Conservation (phyloP, 2,797 vertebrate species). For the Merluccius polli region DNA sequence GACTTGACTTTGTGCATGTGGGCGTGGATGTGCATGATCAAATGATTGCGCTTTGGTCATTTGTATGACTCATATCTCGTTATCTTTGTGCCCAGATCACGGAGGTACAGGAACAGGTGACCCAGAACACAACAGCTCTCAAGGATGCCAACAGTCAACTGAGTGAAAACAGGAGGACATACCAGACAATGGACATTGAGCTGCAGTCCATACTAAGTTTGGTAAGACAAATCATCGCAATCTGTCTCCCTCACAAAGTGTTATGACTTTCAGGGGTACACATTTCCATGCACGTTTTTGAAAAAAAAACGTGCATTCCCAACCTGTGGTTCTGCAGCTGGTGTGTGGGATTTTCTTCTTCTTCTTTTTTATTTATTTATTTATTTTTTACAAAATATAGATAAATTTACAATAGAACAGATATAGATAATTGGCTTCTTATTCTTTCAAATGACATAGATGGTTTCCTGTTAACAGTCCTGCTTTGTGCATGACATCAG, state of each 20-base stretch:
- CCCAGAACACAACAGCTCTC: conserved; percentile 65
- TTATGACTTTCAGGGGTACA: not conserved
- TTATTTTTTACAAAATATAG: no score
- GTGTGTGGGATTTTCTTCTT: not conserved
- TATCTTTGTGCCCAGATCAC: conserved; percentile 54
- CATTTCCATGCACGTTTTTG: not conserved
- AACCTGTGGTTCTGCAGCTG: no score
- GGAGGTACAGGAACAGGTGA: conserved; percentile 72
- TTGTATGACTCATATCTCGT: not conserved
- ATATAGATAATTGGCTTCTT: not conserved
- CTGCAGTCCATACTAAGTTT: conserved; percentile 72
- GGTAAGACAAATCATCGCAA: conserved; percentile 58
- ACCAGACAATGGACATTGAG: conserved; percentile 67
- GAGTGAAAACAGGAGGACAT: conserved; percentile 50
- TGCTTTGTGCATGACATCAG: not conserved
- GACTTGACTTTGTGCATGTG: not conserved
- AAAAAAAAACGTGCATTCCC: no score
- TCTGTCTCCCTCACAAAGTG: not conserved
- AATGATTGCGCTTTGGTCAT: not conserved
- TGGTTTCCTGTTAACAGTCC: not conserved
- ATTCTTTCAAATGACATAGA: not conserved
- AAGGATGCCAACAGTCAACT: conserved; percentile 59
- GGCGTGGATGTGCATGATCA: conserved; percentile 1
- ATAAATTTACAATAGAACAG: no score
- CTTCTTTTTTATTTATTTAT: no score